phyloP scores from a whole-genome alignment of 2,888 invertebrate species.

The Eristalis intricaria region DNA sequence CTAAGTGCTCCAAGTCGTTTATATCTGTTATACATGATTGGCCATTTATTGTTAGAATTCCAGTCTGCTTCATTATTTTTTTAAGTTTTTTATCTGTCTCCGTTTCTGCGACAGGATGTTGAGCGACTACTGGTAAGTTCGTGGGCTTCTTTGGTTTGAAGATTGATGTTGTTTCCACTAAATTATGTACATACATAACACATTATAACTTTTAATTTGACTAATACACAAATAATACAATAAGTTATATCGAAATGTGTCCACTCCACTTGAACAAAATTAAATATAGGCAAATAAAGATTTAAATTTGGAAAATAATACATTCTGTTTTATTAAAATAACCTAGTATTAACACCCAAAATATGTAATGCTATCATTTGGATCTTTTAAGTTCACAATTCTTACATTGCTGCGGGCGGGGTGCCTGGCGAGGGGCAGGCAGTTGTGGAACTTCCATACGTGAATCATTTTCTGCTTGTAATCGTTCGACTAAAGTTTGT shows the following conservation, averaged over 20 bases:
- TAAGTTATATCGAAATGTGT: neutral
- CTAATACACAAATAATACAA: neutral
- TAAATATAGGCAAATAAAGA: neutral
- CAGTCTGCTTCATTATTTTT: conserved; percentile 96
- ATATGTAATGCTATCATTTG: conserved; percentile 29
- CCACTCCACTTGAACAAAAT: neutral
- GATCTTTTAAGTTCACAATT: conserved; percentile 82
- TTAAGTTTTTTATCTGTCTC: conserved; percentile 92
- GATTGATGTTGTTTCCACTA: conserved; percentile 82
- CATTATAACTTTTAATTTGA: neutral
- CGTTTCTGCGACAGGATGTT: conserved; percentile 84
- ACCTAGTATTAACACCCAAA: neutral
- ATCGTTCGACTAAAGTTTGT: conserved; percentile 90
- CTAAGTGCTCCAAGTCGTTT: conserved; percentile 91
- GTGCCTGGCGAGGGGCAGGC: conserved; percentile 83
- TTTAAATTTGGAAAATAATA: neutral
- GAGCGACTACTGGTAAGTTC: conserved; percentile 83
- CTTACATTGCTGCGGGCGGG: conserved; percentile 82
- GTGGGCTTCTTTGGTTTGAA: conserved; percentile 82
- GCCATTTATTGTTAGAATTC: conserved; percentile 92
- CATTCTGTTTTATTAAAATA: neutral
- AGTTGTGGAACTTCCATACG: conserved; percentile 79
- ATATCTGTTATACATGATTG: conserved; percentile 90
- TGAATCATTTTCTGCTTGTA: conserved; percentile 83
- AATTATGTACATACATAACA: conserved; percentile 30